A percentile compares a stretch with the other conserved stretches of the same genome.
Conservation (phyloP, 2,888 invertebrate genomes). For the Spisula solida region DNA sequence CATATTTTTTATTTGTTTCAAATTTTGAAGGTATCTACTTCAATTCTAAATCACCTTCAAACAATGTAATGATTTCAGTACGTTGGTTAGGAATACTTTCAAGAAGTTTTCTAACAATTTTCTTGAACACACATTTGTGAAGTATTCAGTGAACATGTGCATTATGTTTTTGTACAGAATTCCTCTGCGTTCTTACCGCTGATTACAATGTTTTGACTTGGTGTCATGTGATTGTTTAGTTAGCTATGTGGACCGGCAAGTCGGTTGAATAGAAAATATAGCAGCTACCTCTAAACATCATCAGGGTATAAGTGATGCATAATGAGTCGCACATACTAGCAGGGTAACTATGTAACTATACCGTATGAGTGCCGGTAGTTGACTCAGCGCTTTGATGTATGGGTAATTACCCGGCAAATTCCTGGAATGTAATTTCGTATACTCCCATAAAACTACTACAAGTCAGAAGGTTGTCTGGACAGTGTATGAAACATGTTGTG, state of each 20-base stretch:
- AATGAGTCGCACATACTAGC: not conserved
- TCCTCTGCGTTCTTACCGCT: not conserved
- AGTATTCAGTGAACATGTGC: too few relatives aligned
- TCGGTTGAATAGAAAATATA: not conserved
- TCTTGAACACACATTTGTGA: too few relatives aligned
- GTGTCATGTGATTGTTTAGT: not conserved
- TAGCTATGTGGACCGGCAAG: not conserved
- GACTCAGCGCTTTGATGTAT: slow-evolving; percentile 6
- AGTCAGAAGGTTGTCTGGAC: too few relatives aligned
- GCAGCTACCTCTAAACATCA: not conserved
- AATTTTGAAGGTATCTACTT: too few relatives aligned
- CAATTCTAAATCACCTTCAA: too few relatives aligned
- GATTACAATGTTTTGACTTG: slow-evolving; percentile 9
- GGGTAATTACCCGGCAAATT: not conserved
- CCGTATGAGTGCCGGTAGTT: not conserved
- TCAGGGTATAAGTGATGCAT: not conserved
- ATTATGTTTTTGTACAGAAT: too few relatives aligned
- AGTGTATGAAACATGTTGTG: too few relatives aligned
- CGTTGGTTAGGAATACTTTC: too few relatives aligned
- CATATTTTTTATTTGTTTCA: too few relatives aligned
- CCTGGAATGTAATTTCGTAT: slow-evolving; percentile 15
- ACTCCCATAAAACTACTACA: not conserved
- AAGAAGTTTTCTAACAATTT: too few relatives aligned
- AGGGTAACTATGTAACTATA: too few relatives aligned
- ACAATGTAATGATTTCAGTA: too few relatives aligned